Percentiles rank a stretch among this genome's conserved stretches.
These are phyloP conservation scores for Drosophila kohkoa DNA, from an alignment of 1,140 invertebrate genomes.

Conservation along the genomic window DNA sequence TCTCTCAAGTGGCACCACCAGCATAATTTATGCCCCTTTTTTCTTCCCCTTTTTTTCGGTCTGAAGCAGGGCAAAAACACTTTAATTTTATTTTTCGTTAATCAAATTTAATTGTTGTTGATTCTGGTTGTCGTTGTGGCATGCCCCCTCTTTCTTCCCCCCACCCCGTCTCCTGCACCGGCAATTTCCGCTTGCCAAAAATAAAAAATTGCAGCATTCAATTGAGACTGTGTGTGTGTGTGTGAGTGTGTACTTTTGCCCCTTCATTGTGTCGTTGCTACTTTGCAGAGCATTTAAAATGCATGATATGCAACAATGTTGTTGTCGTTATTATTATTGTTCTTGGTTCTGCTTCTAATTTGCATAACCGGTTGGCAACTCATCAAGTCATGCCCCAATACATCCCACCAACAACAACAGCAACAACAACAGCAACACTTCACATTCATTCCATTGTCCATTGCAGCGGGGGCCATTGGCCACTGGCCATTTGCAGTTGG, in stretches of 20 bases:
- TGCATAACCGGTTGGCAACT: slow-evolving; percentile 70
- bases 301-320: slow-evolving; percentile 65
- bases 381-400: slow-evolving; percentile 44
- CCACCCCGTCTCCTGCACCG: background rate
- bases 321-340: slow-evolving; percentile 6
- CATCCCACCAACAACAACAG: slow-evolving; percentile 1
- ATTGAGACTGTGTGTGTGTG: background rate
- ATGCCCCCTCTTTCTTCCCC: background rate
- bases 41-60: background rate
- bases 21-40: slow-evolving; percentile 69
- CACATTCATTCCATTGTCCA: slow-evolving; percentile 7
- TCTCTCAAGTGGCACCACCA: slow-evolving; percentile 50
- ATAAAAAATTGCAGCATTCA: slow-evolving; percentile 19
- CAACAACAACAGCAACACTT: background rate
- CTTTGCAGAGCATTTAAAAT: slow-evolving; percentile 49
- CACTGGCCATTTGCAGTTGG: slow-evolving; percentile 43
- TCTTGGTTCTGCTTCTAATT: slow-evolving; percentile 47
- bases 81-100: slow-evolving; percentile 50
- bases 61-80: slow-evolving; percentile 21
- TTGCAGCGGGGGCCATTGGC: slow-evolving; percentile 46
- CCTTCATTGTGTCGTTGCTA: too few relatives aligned
- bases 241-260: too few relatives aligned
- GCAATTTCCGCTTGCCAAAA: slow-evolving; percentile 54
- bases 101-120: slow-evolving; percentile 72
- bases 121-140: slow-evolving; percentile 33